Conservation (phyloP, 2,888 invertebrate genomes). For the Eupsilia transversa region DNA sequence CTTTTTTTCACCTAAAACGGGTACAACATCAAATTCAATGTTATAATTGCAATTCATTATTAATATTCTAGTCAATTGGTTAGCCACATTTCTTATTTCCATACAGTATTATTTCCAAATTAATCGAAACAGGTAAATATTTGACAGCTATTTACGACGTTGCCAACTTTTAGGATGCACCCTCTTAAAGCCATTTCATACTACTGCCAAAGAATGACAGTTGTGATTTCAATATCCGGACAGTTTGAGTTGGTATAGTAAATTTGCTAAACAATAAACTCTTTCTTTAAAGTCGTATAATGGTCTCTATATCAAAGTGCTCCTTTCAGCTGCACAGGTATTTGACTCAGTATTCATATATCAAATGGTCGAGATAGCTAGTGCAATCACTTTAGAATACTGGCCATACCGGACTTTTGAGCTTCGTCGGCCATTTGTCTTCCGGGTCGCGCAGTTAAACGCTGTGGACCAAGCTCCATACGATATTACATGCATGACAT, state of each 20-base stretch:
- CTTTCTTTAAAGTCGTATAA: neutral
- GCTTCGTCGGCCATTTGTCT: constrained; percentile 46
- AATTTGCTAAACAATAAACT: neutral
- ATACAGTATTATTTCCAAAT: too few relatives aligned
- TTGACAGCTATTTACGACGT: too few relatives aligned
- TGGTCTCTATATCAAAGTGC: neutral
- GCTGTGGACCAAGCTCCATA: constrained; percentile 5
- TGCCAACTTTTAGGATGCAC: too few relatives aligned
- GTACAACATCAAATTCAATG: too few relatives aligned
- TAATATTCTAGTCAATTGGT: too few relatives aligned
- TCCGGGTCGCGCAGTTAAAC: constrained; percentile 13
- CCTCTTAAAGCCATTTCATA: neutral
- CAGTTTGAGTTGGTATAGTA: neutral
- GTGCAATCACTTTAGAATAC: constrained; percentile 51
- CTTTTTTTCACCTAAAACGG: too few relatives aligned
- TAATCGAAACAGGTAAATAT: too few relatives aligned
- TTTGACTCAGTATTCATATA: constrained; percentile 25
- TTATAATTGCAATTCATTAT: too few relatives aligned
- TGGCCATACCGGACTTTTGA: constrained; percentile 30
- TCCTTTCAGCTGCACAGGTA: neutral
- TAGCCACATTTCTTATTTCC: too few relatives aligned
- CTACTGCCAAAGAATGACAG: neutral
- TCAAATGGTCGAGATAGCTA: constrained; percentile 14
- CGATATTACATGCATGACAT: neutral
- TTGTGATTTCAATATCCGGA: neutral